Evolutionary conservation across 2,888 invertebrate species (phyloP).

Genomic region (Tipula helvola): DNA sequence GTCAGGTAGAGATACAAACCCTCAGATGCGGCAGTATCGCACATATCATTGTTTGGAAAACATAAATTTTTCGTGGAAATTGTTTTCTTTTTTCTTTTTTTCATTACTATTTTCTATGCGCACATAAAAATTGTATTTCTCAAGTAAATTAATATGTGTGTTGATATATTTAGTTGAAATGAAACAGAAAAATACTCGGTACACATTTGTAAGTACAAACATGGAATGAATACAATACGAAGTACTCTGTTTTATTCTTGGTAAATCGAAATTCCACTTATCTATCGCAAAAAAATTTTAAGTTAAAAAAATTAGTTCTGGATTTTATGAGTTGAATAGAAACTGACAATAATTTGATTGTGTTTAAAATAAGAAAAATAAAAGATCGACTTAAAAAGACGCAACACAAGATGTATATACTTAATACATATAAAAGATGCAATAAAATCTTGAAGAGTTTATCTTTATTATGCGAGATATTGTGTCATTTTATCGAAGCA

Average conservation of each 20-base stretch:
- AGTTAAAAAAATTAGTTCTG: neutral
- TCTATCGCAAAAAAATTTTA: neutral
- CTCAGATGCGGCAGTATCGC: neutral
- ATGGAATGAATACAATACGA: neutral
- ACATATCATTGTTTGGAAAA: neutral
- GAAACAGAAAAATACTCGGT: neutral
- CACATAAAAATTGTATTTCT: neutral
- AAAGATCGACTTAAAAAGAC: neutral
- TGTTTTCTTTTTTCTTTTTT: neutral
- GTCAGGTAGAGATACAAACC: too few species aligned
- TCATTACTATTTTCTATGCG: neutral
- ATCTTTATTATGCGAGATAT: neutral
- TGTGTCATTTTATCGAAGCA: neutral
- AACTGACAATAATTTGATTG: constrained; percentile 4
- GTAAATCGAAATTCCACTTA: neutral
- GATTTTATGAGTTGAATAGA: neutral
- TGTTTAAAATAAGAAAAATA: neutral
- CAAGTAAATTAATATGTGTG: neutral
- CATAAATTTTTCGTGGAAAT: neutral
- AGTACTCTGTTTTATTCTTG: neutral
- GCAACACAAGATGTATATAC: neutral
- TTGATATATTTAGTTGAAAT: neutral
- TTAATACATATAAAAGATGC: neutral
- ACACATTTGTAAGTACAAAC: neutral
- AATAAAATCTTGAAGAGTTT: neutral